Evolutionary conservation across 2,888 invertebrate species (phyloP).

Genomic region (Nomada flava): DNA sequence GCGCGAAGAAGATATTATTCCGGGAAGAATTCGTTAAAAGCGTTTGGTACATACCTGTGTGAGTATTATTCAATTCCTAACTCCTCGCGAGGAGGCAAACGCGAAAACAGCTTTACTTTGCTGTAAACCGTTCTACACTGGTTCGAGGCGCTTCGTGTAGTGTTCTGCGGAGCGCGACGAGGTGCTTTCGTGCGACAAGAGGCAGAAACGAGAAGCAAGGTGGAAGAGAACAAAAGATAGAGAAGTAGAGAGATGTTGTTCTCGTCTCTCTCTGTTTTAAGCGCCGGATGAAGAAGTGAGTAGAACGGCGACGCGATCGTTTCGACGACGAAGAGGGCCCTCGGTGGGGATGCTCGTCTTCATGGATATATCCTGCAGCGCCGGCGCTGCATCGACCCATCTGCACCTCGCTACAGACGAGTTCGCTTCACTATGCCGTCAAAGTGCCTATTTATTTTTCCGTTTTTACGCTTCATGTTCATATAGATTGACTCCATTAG

Average conservation of each 20-base stretch:
- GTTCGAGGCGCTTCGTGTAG: constrained; percentile 75
- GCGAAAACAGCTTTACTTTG: constrained; percentile 39
- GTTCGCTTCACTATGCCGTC: constrained; percentile 13
- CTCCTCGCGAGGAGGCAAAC: constrained; percentile 58
- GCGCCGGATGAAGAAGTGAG: constrained; percentile 45
- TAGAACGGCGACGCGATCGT: constrained; percentile 67
- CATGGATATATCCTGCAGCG: constrained; percentile 69
- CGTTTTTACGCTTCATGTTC: constrained; percentile 20
- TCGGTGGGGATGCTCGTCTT: constrained; percentile 65
- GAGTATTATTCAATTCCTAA: constrained; percentile 62
- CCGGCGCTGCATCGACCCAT: constrained; percentile 80
- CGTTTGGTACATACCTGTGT: constrained; percentile 52
- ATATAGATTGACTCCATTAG: constrained; percentile 7
- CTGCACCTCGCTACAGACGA: constrained; percentile 38
- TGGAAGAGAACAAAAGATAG: constrained; percentile 50
- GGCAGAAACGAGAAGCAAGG: constrained; percentile 57
- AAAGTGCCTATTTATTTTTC: constrained; percentile 21
- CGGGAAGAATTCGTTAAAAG: background rate
- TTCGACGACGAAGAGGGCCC: constrained; percentile 42
- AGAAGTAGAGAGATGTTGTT: constrained; percentile 39
- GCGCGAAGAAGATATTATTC: background rate
- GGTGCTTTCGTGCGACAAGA: constrained; percentile 68
- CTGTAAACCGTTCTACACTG: constrained; percentile 71
- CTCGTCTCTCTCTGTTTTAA: constrained; percentile 48
- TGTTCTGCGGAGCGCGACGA: constrained; percentile 71